phyloP scores from a whole-genome alignment of 2,888 invertebrate genomes.

The Hyalella azteca region DNA sequence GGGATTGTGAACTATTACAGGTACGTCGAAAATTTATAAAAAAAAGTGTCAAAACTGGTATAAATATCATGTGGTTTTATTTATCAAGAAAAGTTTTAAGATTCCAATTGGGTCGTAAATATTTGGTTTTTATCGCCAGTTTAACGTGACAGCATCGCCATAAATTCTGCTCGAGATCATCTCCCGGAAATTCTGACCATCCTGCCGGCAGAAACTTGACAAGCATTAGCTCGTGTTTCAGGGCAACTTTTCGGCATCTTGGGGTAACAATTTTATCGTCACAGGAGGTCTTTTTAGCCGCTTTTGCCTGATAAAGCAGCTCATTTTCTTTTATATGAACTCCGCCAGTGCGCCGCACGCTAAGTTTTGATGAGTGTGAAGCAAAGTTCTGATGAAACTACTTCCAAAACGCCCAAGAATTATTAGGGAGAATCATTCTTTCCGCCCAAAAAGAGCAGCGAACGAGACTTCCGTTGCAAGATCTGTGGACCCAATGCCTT shows the following conservation, averaged over 20 bases:
- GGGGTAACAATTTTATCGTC: conserved; percentile 20
- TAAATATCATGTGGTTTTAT: too few species aligned
- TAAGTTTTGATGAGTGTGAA: conserved; percentile 32
- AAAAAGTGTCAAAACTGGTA: too few species aligned
- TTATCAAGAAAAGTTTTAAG: too few species aligned
- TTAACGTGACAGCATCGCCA: too few species aligned
- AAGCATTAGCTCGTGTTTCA: conserved; percentile 7
- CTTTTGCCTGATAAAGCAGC: conserved; percentile 26
- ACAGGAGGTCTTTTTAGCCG: neutral
- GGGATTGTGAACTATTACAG: too few species aligned
- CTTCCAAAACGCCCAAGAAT: conserved; percentile 30
- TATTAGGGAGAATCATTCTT: conserved; percentile 19
- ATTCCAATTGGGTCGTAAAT: too few species aligned
- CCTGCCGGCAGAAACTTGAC: neutral
- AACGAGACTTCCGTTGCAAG: neutral
- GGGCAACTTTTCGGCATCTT: conserved; percentile 12
- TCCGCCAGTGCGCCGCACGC: neutral
- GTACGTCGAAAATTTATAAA: too few species aligned
- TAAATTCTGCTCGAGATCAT: too few species aligned
- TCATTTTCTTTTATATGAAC: conserved; percentile 30
- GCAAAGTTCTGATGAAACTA: conserved; percentile 36
- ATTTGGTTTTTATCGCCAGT: too few species aligned
- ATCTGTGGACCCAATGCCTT: neutral
- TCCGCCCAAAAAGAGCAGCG: neutral
- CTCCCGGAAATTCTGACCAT: too few species aligned